These are phyloP conservation scores for Rhinolophus ferrumequinum DNA, from an alignment of 2,113 vertebrate species.

Conservation along the genomic window DNA sequence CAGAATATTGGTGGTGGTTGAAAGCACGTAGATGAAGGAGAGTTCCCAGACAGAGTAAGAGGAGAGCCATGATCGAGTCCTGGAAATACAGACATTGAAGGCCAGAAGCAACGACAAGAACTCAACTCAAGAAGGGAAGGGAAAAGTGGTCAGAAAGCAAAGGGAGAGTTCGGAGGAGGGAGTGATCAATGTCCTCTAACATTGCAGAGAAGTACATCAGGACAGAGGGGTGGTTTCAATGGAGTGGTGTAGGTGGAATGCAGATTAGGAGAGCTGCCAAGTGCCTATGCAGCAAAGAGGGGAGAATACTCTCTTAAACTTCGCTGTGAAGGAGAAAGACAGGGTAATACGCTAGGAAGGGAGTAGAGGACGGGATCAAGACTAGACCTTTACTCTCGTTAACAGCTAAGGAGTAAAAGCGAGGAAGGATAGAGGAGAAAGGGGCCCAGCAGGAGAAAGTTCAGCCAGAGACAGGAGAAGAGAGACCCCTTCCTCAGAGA, in stretches of 20 bases:
- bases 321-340: neutral
- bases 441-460: neutral
- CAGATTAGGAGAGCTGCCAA: neutral
- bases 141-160: neutral
- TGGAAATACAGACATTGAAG: neutral
- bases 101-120: neutral
- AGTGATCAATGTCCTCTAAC: neutral
- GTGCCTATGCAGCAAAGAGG: neutral
- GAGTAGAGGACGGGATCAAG: neutral
- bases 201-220: neutral
- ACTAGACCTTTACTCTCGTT: neutral
- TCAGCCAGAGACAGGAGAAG: neutral
- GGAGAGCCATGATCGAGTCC: neutral
- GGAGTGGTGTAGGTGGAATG: neutral
- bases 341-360: neutral
- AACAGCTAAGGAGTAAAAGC: neutral
- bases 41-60: neutral
- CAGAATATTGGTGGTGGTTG: neutral
- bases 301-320: neutral
- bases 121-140: neutral
- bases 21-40: neutral
- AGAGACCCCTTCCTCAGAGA: neutral
- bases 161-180: neutral
- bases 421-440: neutral
- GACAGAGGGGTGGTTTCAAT: neutral